These are phyloP conservation scores for Melolontha melolontha DNA, from an alignment of 2,888 invertebrate species.

Conservation along the genomic window DNA sequence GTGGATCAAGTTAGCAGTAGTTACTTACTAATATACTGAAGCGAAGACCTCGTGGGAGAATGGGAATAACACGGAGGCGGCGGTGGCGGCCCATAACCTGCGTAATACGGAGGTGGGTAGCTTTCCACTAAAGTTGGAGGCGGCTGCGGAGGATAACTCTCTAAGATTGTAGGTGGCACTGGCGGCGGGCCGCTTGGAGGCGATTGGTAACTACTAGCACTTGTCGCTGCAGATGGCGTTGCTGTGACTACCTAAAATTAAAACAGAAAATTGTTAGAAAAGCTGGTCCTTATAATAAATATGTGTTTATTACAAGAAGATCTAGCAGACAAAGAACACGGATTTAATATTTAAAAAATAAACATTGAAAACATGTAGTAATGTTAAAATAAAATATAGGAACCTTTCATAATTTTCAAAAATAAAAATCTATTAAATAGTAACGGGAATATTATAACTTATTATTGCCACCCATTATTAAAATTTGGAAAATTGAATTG, in stretches of 20 bases:
- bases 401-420: too few species aligned
- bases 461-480: too few species aligned
- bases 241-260: conserved; percentile 60
- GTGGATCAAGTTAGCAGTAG: neutral
- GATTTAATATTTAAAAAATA: too few species aligned
- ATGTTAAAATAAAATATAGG: too few species aligned
- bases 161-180: conserved; percentile 57
- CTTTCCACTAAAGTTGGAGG: conserved; percentile 66
- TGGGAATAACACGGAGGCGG: conserved; percentile 69
- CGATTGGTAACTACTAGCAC: conserved; percentile 66
- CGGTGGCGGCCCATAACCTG: conserved; percentile 57
- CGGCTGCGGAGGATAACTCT: conserved; percentile 62
- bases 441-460: too few species aligned
- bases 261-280: conserved; percentile 11
- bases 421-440: too few species aligned
- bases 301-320: too few species aligned
- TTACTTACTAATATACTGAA: conserved; percentile 75
- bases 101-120: conserved; percentile 68
- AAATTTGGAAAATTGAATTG: too few species aligned
- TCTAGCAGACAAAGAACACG: too few species aligned
- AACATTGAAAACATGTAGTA: too few species aligned
- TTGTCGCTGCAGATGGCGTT: conserved; percentile 59
- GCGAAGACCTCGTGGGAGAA: conserved; percentile 69
- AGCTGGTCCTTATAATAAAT: too few species aligned
- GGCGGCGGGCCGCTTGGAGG: conserved; percentile 59